Base-by-base conservation (phyloP, 2,113 vertebrate species). In the Chascanopsetta lugubris region DNA sequence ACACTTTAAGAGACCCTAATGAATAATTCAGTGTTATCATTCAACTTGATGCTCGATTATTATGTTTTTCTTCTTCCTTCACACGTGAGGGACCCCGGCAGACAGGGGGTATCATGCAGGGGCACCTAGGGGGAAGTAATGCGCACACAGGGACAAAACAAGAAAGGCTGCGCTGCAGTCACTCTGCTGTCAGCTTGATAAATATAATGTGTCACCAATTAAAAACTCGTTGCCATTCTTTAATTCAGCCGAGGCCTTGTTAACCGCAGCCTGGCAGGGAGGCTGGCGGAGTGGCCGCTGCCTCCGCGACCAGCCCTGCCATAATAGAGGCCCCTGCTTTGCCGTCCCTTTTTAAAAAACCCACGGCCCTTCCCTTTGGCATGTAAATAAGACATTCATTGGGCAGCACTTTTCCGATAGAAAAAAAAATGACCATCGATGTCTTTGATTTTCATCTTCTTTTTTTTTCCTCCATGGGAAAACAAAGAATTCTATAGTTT, bases 121-220 rank as follows among this genome's bases (percentile, higher is more conserved):
- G 89, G 84, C 89, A 87, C 84, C 88, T 91, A 84, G 88, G 93
- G 92, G 92, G 92, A 94, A 93, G 92, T 91, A 89, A 88, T 83
- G 93, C 69, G 75, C 79, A 80, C 89, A 89, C 89, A 92, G 91
- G 93, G 91, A 92, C 93, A 92, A 93, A 93, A 93, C 90, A 92
- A 92, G 92, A 93, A 90, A 91, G 91, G 87, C 88, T 85, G 87
- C 22, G 65, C 87, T 60, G 85, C 91, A 89, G 89, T 87, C 86
- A 88, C 91, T 93, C 83, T 1, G 85, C 94, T 94, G 94, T 95
- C 95, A 95, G 91, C 84, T 93, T 94, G 94, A 96, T 95, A 95
- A 95, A 97, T 95, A 95, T 95, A 95, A 97, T 92, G 93, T 95
- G 94, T 95, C 93, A 93, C 93, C 94, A 95, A 97, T 96, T 97